A percentile compares a stretch with the other conserved stretches of the same genome.
phyloP scores from a whole-genome alignment of 2,888 invertebrate species.

The Parasteatoda lunata region DNA sequence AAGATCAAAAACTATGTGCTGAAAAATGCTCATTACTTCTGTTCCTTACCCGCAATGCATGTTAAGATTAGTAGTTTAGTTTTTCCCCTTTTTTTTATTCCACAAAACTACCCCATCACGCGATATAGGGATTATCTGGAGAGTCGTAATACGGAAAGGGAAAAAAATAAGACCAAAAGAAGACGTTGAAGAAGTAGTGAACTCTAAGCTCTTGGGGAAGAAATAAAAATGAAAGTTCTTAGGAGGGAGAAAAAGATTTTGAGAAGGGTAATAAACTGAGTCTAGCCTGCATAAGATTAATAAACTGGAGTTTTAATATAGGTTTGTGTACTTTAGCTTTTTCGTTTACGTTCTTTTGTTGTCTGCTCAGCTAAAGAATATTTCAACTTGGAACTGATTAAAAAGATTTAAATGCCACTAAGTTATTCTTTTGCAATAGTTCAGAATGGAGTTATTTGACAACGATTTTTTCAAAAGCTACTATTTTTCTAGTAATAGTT shows the following conservation, averaged over 20 bases:
- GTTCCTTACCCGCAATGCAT: constrained; percentile 32
- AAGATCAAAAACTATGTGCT: constrained; percentile 47
- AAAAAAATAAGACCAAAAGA: background rate
- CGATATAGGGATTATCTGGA: constrained; percentile 38
- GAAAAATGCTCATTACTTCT: constrained; percentile 47
- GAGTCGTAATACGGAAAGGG: constrained; percentile 12
- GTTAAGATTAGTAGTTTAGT: constrained; percentile 40
- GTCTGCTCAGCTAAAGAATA: too few relatives aligned
- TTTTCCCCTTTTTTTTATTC: constrained; percentile 11
- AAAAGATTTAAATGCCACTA: too few relatives aligned
- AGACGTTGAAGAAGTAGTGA: background rate
- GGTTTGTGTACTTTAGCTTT: too few relatives aligned
- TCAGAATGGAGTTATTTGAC: too few relatives aligned
- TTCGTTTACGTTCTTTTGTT: too few relatives aligned
- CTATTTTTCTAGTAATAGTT: too few relatives aligned
- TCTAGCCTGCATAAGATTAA: too few relatives aligned
- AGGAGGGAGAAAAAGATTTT: background rate
- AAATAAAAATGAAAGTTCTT: background rate
- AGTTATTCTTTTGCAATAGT: too few relatives aligned
- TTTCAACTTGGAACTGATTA: too few relatives aligned
- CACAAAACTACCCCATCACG: constrained; percentile 32
- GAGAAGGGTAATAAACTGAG: background rate
- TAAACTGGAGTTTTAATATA: background rate
- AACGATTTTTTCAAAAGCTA: too few relatives aligned
- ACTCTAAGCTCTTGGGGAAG: background rate